phyloP scores from a whole-genome alignment of 2,797 vertebrate genomes.

The Coregonus suidteri region DNA sequence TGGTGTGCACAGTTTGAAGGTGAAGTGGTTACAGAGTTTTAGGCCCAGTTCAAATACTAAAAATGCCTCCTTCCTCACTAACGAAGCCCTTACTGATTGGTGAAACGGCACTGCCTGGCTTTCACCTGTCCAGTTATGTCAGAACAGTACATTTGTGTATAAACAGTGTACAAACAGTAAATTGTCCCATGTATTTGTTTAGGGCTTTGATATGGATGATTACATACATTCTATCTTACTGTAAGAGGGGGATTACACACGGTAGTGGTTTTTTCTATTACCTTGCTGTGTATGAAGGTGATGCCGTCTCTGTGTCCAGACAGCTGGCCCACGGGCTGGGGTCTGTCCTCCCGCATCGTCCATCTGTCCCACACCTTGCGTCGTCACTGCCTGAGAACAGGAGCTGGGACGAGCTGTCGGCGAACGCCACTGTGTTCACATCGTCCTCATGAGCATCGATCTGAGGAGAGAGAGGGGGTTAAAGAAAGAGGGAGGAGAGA shows the following conservation, averaged over 20 bases:
- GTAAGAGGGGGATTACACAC: background rate
- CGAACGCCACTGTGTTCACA: constrained; percentile 90
- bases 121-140: background rate
- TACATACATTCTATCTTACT: background rate
- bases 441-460: constrained; percentile 93
- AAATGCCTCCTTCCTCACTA: background rate
- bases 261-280: constrained; percentile 35
- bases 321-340: constrained; percentile 88
- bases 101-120: background rate
- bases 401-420: constrained; percentile 89
- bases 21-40: background rate
- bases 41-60: background rate
- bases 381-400: constrained; percentile 92
- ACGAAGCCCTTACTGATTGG: background rate
- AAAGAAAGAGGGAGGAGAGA: no score
- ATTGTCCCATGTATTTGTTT: no score
- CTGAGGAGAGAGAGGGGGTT: constrained; percentile 58
- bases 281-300: constrained; percentile 95
- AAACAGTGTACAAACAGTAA: background rate
- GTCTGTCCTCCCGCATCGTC: constrained; percentile 87
- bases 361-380: constrained; percentile 93
- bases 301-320: constrained; percentile 91
- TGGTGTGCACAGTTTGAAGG: background rate
- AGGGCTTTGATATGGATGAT: no score
- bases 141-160: background rate